Base-by-base conservation (phyloP, 2,888 invertebrate genomes). In the Acrobasis suavella region DNA sequence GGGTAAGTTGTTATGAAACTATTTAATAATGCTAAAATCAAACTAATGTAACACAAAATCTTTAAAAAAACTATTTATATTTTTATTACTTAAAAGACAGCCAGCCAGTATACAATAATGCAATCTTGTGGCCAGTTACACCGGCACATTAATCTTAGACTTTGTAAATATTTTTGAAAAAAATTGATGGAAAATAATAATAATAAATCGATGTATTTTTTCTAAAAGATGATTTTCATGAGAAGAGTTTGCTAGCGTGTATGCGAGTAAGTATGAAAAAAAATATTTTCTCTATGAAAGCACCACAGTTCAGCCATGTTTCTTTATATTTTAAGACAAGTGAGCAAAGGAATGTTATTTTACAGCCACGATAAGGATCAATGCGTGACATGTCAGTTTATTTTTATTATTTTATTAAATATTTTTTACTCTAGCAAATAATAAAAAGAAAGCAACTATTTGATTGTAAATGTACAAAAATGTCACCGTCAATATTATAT, bases 141-240 rank as follows among this genome's bases (percentile, higher is more conserved):
- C 42, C 38, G 70, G 62, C 69, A 72, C 72, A 77, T 72, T 81
- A 78, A 76, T 65, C 67, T 70, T 84, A 85, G 81, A 81, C 74
- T 78, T 80, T 82, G 83, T 83, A 80, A 79, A 83, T 83, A 82
- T 80, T 77, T 78, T 79, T 75, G 73, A 77, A 56, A 77, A 66
- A 74, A 70, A 67, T 72, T 68, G 72, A 72, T 62, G 64, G 64
- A 63, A 58, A 65, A 60, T 62, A 66, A 61, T 67, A 67, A 70
- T 72, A 71, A 72, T 73, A 81, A 78, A 80, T 76, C 70, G 73
- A 81, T 80, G 82, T 83, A 81, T 83, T 83, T 84, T 83, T 84
- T 82, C 83, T 80, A 82, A 79, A 79, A 71, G 73, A 72, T 72
- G 69, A 71, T 66, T 77, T 76, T 82, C 74, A 71, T 73, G 74